A percentile compares a stretch with the other conserved stretches of the same genome.
These are phyloP conservation scores for Drosophila birchii DNA, from an alignment of 2,888 invertebrate species.

Conservation along the genomic window DNA sequence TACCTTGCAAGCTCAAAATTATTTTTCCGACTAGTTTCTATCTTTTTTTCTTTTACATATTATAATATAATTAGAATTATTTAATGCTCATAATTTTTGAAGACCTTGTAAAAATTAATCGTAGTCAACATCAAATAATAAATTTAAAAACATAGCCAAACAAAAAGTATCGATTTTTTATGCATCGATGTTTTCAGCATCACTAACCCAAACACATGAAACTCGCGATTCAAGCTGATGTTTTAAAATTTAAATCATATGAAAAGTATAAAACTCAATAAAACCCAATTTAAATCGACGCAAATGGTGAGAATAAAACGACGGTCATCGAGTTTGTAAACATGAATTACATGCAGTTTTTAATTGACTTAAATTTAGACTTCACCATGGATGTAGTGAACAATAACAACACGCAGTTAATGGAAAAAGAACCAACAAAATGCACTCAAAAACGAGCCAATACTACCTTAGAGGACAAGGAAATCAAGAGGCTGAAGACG, in stretches of 20 bases:
- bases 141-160: too few relatives aligned
- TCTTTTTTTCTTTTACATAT: too few relatives aligned
- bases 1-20: too few relatives aligned
- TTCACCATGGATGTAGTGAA: slow-evolving; percentile 56
- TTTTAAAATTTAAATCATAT: slow-evolving; percentile 8
- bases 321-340: too few relatives aligned
- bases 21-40: too few relatives aligned
- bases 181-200: too few relatives aligned
- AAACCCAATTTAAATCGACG: not conserved
- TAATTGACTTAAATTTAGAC: not conserved
- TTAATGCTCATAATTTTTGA: too few relatives aligned
- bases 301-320: not conserved
- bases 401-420: slow-evolving; percentile 47
- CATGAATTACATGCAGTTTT: not conserved
- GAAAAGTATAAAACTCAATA: not conserved
- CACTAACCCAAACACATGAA: too few relatives aligned
- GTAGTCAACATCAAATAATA: too few relatives aligned
- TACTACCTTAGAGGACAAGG: not conserved
- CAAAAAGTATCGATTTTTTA: too few relatives aligned
- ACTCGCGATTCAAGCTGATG: not conserved
- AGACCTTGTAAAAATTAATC: too few relatives aligned
- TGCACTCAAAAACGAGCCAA: slow-evolving; percentile 32
- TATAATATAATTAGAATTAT: too few relatives aligned
- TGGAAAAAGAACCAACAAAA: slow-evolving; percentile 3
- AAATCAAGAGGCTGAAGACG: slow-evolving; percentile 54